Base-by-base conservation (phyloP, 92 coral and sea anemone genomes). In the Paramuricea clavata region DNA sequence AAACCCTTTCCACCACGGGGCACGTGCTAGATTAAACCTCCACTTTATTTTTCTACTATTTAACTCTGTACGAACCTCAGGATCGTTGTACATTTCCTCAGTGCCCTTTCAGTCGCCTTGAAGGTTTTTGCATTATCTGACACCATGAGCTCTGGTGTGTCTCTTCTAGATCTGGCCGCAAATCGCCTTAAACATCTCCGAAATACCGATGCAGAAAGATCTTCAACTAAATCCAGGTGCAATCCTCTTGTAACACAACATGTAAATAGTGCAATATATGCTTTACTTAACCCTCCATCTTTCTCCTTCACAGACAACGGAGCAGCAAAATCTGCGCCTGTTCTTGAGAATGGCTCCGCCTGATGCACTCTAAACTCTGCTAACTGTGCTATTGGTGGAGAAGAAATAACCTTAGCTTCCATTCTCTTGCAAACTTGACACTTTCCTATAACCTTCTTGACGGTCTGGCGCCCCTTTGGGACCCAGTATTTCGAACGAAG, bases 401-500 rank as follows among this genome's bases (percentile, higher is more conserved):
- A 17, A 17, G 22, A 17, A 56, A 17, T 2, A 56, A 17, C 21
- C 64, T 56, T 56, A 56, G 5, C 64, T 23, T 17, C 27, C 21
- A 17, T 17, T 23, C 27, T 56, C 12, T 13, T 56, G 27, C 64
- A 56, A 23, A 56, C 64, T 11, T 17, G 64, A 56, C 64, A 56
- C 64, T 56, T 56, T 2, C 35, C 59, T 15, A 76, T 28, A 50
- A 78, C 44, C 47, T 78, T 54, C 71, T 78, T 78, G 0, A 78
- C 83, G 2, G 13, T 62, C 13, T 78, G 83, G 15, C 83, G 11
- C 6, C 70, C 83, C 15, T 57, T 78, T 15, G 83, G 83, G 0
- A 81, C 76, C 86, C 86, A 81, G 17, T 62, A 64, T 44, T 76
- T 33, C 2, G 59, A 81, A 23, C 69, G 30, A 10, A 61, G 31